Conservation (phyloP, 2,113 vertebrate genomes). For the Lagopus muta region DNA sequence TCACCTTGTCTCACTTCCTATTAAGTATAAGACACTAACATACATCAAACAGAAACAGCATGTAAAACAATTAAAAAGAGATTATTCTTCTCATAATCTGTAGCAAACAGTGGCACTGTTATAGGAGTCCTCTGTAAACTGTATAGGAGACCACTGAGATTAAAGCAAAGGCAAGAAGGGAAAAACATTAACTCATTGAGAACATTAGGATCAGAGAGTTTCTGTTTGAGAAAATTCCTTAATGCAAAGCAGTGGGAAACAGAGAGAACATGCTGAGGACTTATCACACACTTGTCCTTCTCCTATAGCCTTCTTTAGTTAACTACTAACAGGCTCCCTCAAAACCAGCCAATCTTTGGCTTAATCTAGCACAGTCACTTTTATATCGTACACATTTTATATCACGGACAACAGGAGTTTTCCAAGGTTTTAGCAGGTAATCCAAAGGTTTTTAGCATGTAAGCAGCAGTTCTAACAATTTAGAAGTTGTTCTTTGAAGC, state of each 20-base stretch:
- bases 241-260: background rate
- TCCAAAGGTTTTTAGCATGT: background rate
- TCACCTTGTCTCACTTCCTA: background rate
- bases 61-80: background rate
- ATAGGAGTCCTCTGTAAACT: background rate
- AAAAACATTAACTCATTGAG: background rate
- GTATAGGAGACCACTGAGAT: background rate
- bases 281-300: background rate
- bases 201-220: background rate
- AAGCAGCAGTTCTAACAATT: background rate
- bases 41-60: background rate
- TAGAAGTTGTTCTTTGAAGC: constrained; percentile 16
- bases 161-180: background rate
- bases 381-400: background rate
- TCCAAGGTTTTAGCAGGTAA: constrained; percentile 14
- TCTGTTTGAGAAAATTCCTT: background rate
- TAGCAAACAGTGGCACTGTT: background rate
- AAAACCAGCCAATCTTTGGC: background rate
- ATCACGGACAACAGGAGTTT: background rate
- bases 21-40: background rate
- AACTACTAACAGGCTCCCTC: background rate
- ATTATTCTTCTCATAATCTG: background rate
- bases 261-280: background rate
- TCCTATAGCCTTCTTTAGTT: background rate
- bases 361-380: background rate